Conservation (phyloP, 2,888 invertebrate genomes). For the Philonicus albiceps region DNA sequence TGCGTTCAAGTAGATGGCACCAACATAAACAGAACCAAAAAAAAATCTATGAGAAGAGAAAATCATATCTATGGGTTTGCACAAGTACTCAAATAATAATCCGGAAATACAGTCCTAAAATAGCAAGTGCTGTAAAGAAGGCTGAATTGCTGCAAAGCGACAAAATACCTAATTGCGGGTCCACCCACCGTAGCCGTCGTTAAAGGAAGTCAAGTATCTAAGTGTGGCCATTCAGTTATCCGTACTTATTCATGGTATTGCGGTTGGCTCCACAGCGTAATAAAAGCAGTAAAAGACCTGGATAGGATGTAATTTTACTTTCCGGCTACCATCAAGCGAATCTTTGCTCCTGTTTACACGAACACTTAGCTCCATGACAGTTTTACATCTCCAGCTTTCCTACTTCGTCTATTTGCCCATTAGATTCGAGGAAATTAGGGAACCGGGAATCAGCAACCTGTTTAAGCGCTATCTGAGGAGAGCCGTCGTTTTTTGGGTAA, state of each 20-base stretch:
- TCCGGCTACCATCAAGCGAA: conserved; percentile 31
- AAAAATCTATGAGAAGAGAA: not conserved
- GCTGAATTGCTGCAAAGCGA: conserved; percentile 28
- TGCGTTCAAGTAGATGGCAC: no score
- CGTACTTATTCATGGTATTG: conserved; percentile 36
- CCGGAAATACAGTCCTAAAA: not conserved
- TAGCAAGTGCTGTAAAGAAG: not conserved
- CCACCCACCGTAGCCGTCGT: not conserved
- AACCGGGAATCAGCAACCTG: conserved; percentile 34
- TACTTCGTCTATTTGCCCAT: conserved; percentile 35
- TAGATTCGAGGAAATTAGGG: conserved; percentile 40
- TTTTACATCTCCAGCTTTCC: conserved; percentile 21
- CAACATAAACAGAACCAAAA: not conserved
- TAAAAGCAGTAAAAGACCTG: conserved; percentile 28
- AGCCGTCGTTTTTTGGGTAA: conserved; percentile 7
- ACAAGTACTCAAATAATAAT: conserved; percentile 12
- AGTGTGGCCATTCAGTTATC: conserved; percentile 29
- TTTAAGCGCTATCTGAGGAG: conserved; percentile 30
- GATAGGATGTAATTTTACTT: conserved; percentile 36
- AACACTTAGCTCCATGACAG: conserved; percentile 34
- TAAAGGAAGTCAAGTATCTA: conserved; percentile 3
- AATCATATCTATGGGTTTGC: not conserved
- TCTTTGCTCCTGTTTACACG: conserved; percentile 34
- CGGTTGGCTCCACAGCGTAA: conserved; percentile 18
- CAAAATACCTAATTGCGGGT: conserved; percentile 28